phyloP scores from a whole-genome alignment of 2,888 invertebrate species.

The Junonia oenone region DNA sequence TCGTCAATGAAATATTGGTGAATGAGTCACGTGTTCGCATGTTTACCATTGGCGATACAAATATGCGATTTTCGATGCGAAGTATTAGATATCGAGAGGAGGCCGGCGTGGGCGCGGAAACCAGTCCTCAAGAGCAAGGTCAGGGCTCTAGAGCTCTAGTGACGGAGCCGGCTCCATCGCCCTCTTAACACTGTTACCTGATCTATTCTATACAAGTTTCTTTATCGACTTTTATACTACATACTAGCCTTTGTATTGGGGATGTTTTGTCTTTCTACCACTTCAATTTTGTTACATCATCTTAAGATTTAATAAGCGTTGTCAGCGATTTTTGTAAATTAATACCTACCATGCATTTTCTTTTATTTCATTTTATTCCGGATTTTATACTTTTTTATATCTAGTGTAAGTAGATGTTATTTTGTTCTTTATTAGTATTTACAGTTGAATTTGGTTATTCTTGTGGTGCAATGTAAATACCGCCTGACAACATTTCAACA shows the following conservation, averaged over 20 bases:
- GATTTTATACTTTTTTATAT: too few species aligned
- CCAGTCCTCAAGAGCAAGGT: conserved; percentile 69
- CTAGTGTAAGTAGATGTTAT: too few species aligned
- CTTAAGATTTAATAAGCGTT: background rate
- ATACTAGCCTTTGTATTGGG: background rate
- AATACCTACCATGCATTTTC: too few species aligned
- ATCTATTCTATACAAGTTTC: conserved; percentile 16
- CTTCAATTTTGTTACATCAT: background rate
- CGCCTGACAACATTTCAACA: background rate
- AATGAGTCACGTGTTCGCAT: conserved; percentile 23
- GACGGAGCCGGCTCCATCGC: conserved; percentile 24
- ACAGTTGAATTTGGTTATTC: background rate
- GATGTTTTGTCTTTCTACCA: background rate
- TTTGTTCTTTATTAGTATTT: too few species aligned
- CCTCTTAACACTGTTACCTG: conserved; percentile 28
- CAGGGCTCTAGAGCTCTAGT: conserved; percentile 31
- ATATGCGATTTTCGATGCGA: conserved; percentile 22
- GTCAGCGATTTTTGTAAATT: too few species aligned
- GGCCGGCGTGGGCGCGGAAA: conserved; percentile 63
- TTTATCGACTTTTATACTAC: background rate
- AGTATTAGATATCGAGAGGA: conserved; percentile 36
- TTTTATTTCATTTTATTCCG: too few species aligned
- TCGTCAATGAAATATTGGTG: conserved; percentile 18
- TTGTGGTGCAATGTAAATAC: background rate
- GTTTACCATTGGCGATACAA: conserved; percentile 16